phyloP scores from a whole-genome alignment of 2,888 invertebrate genomes.

The Dorcus hopei region DNA sequence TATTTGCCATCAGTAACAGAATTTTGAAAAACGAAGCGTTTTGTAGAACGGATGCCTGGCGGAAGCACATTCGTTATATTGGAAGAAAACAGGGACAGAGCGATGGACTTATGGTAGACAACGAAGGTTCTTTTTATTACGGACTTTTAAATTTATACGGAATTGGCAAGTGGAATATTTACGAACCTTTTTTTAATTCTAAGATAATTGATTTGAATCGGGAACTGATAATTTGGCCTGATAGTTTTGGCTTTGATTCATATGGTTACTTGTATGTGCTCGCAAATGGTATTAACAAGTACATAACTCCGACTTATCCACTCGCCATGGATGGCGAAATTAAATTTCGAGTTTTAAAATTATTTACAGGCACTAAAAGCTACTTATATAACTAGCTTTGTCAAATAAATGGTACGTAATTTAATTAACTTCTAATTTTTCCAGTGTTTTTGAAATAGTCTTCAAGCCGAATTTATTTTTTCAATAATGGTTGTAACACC shows the following conservation, averaged over 20 bases:
- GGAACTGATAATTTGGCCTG: slow-evolving; percentile 65
- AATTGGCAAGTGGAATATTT: slow-evolving; percentile 66
- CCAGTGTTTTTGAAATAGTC: no score
- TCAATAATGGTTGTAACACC: no score
- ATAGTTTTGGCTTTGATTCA: slow-evolving; percentile 63
- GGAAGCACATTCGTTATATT: slow-evolving; percentile 51
- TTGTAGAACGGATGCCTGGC: slow-evolving; percentile 32
- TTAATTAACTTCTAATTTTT: no score
- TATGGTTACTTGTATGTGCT: slow-evolving; percentile 56
- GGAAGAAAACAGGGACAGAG: slow-evolving; percentile 63
- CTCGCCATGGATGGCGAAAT: slow-evolving; percentile 42
- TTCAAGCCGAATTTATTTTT: no score
- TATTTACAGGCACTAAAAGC: slow-evolving; percentile 53
- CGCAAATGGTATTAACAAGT: slow-evolving; percentile 53
- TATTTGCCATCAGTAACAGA: slow-evolving; percentile 63
- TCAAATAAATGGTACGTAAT: background rate
- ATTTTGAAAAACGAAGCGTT: slow-evolving; percentile 57
- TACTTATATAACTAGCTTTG: background rate
- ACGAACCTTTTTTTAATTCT: slow-evolving; percentile 53
- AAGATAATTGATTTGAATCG: slow-evolving; percentile 62
- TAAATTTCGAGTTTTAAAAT: slow-evolving; percentile 62
- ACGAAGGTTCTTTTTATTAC: slow-evolving; percentile 61
- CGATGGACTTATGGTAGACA: slow-evolving; percentile 69
- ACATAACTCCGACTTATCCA: slow-evolving; percentile 52
- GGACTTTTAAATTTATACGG: slow-evolving; percentile 65